Conservation (phyloP, 2,113 vertebrate genomes). For the Labeo rohita region DNA sequence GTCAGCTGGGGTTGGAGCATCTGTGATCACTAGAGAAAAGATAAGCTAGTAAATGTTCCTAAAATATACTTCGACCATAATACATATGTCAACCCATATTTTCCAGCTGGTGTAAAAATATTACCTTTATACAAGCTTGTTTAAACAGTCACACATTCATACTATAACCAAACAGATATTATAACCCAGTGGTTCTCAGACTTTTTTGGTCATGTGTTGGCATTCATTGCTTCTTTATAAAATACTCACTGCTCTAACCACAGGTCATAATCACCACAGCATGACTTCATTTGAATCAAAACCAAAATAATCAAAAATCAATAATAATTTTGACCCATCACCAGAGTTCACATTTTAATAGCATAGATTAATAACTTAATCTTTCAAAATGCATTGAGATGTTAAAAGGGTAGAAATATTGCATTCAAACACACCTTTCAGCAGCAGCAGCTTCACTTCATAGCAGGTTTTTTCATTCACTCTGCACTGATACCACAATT, state of each 20-base stretch:
- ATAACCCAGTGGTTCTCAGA: neutral
- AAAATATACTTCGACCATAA: neutral
- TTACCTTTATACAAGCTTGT: neutral
- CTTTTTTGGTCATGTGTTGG: neutral
- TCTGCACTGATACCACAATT: neutral
- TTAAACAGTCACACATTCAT: neutral
- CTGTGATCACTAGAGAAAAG: neutral
- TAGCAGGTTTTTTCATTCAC: conserved; percentile 10
- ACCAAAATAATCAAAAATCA: no score
- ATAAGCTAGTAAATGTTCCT: neutral
- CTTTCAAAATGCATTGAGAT: neutral
- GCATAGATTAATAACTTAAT: neutral
- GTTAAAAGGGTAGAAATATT: neutral
- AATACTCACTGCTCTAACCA: no score
- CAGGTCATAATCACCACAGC: no score
- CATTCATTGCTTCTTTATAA: neutral
- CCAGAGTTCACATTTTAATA: neutral
- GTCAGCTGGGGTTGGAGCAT: neutral
- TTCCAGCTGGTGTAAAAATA: neutral
- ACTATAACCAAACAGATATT: neutral
- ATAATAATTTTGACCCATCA: neutral
- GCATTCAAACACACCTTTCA: neutral
- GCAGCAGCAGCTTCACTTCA: neutral
- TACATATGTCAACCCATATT: neutral
- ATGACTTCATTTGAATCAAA: no score